These are phyloP conservation scores for Tautogolabrus adspersus DNA, from an alignment of 2,113 vertebrate genomes.

Conservation along the genomic window DNA sequence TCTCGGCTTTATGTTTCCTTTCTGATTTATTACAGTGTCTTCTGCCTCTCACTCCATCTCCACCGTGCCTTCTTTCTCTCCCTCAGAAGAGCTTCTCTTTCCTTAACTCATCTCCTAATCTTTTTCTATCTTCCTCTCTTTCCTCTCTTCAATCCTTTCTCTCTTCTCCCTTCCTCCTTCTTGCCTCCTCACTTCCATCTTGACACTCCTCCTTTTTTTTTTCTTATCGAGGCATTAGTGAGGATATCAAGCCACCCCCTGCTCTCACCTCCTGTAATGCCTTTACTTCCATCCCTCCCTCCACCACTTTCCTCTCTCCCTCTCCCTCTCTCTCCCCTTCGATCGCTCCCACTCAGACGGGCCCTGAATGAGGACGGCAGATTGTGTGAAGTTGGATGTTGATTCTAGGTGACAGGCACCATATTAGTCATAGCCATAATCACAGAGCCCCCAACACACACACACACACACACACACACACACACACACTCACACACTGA, in stretches of 20 bases:
- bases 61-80: not conserved
- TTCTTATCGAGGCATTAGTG: slow-evolving; percentile 32
- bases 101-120: not conserved
- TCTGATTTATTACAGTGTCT: not conserved
- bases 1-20: not conserved
- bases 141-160: not conserved
- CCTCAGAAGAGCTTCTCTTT: slow-evolving; percentile 10
- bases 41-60: not conserved
- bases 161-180: not conserved
- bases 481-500: no score
- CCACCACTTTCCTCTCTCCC: not conserved
- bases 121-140: slow-evolving; percentile 3
- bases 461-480: not conserved
- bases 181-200: not conserved
- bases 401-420: slow-evolving; percentile 78
- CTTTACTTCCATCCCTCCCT: not conserved
- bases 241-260: slow-evolving; percentile 29
- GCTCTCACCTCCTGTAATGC: slow-evolving; percentile 5
- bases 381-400: slow-evolving; percentile 76
- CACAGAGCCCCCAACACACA: slow-evolving; percentile 46
- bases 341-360: slow-evolving; percentile 32
- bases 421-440: slow-evolving; percentile 80
- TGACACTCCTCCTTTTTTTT: not conserved
- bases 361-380: slow-evolving; percentile 57
- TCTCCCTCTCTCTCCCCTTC: slow-evolving; percentile 23